Base-by-base conservation (phyloP, 2,797 vertebrate species). In the Bovichtus diacanthus region DNA sequence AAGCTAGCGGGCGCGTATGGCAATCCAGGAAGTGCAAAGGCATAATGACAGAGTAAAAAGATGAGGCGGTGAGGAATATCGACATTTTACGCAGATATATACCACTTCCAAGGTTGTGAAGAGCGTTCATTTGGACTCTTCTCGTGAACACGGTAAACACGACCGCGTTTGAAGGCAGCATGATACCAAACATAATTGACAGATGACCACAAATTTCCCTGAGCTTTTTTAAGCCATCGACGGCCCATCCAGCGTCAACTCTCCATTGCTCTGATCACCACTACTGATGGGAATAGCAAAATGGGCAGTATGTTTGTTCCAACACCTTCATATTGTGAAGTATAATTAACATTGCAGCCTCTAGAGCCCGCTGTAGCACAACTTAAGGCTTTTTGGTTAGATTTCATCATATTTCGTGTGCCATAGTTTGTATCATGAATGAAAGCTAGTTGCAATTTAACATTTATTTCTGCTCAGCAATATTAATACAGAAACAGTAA, bases 401-500 rank as follows among this genome's bases (percentile, higher is more conserved):
- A 3, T 51, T 55, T 56, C 34, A 39, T 38, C 8, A 11, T 9
- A 55, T 25, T 58, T 39, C 1, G 10, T 56, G 50, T 12, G 9
- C 31, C 47, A 27, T 31, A 50, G 16, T 49, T 60, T 53, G 9
- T 34, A 61, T 81, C 19, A 67, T 60, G 64, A 74, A 47, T 47
- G n/a, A 46, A 62, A 65, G 27, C 46, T 61, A 16, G 7, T 59
- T 70, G 49, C 25, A 55, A 55, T 79, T 78, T 59, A 80, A 51
- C 7, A 2, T 56, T 67, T 44, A 75, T 70, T 31, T 73, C 27
- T 51, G 25, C 56, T 68, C 27, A 62, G 55, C 59, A 61, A 77
- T 70, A 51, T 80, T 88, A 76, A 27, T 81, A 27, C 64, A 72
- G 69, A 75, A 67, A 87, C 62, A 54, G 44, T 87, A 83, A 83